Evolutionary conservation across 1,140 invertebrate species (phyloP).

Genomic region (Euura saliciscinereae): DNA sequence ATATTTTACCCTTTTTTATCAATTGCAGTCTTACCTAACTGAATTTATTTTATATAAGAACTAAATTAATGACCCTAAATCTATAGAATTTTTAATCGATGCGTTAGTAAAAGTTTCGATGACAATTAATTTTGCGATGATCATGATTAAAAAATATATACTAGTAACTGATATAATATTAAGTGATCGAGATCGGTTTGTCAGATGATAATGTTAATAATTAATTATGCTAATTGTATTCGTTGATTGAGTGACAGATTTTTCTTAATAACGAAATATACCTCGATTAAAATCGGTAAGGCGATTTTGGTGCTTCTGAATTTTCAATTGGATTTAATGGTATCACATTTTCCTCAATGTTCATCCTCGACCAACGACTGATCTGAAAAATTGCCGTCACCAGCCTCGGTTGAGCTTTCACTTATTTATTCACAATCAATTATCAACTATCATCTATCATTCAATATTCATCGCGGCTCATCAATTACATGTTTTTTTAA

Average conservation of each 20-base stretch:
- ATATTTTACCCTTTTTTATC: no score
- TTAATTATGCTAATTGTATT: conserved; percentile 13
- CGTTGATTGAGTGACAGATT: conserved; percentile 9
- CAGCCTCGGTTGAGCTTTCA: conserved; percentile 9
- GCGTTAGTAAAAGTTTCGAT: background rate
- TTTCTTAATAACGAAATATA: no score
- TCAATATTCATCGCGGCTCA: no score
- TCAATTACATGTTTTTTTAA: no score
- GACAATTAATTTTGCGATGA: background rate
- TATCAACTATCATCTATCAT: no score
- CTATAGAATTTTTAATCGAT: background rate
- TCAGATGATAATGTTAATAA: conserved; percentile 14
- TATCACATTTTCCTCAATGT: conserved; percentile 50
- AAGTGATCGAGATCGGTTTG: conserved; percentile 6
- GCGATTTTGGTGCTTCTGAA: conserved; percentile 42
- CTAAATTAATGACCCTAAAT: background rate
- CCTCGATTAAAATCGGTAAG: conserved; percentile 50
- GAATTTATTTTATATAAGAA: background rate
- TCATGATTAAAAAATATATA: background rate
- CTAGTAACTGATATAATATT: conserved; percentile 10
- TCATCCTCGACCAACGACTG: conserved; percentile 47
- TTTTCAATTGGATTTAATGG: conserved; percentile 49
- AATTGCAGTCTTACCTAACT: no score
- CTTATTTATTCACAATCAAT: no score
- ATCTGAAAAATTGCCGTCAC: conserved; percentile 48